phyloP scores from a whole-genome alignment of 2,113 vertebrate species.

The Carassius auratus region DNA sequence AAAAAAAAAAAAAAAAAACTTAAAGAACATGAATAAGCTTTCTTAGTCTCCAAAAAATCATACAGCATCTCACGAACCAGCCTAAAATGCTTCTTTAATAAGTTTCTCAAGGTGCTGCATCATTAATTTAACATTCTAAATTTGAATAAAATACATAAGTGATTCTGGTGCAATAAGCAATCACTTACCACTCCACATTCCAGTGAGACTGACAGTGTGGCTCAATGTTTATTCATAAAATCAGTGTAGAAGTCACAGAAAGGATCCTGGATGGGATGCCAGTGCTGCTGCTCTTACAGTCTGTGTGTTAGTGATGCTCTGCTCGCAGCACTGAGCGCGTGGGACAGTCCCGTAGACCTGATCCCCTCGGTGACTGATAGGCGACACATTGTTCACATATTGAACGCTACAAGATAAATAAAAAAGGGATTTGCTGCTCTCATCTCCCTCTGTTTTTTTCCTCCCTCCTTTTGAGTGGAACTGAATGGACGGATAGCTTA shows the following conservation, averaged over 20 bases:
- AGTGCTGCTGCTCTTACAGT: slow-evolving; percentile 63
- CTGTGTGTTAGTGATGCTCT: slow-evolving; percentile 78
- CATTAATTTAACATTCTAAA: neutral
- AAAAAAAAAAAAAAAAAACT: neutral
- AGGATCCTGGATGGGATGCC: slow-evolving; percentile 69
- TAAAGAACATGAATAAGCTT: neutral
- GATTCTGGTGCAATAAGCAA: slow-evolving; percentile 21
- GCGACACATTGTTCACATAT: slow-evolving; percentile 89
- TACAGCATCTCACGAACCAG: neutral
- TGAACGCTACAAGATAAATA: slow-evolving; percentile 85
- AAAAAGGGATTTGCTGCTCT: slow-evolving; percentile 87
- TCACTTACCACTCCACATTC: slow-evolving; percentile 71
- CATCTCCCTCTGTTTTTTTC: slow-evolving; percentile 81
- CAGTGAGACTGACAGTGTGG: slow-evolving; percentile 52
- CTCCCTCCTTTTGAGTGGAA: slow-evolving; percentile 76
- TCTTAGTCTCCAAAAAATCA: neutral
- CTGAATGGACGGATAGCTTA: slow-evolving; percentile 83
- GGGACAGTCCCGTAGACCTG: slow-evolving; percentile 81
- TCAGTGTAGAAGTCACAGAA: slow-evolving; percentile 50
- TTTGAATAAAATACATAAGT: neutral
- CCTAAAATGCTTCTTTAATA: neutral
- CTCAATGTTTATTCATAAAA: slow-evolving; percentile 31
- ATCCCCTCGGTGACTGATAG: slow-evolving; percentile 84
- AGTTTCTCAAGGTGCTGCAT: neutral
- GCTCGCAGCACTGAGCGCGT: slow-evolving; percentile 77